Percentiles rank a stretch among this genome's conserved stretches.
phyloP scores from a whole-genome alignment of 2,113 vertebrate genomes.

The Chaetura pelagica region DNA sequence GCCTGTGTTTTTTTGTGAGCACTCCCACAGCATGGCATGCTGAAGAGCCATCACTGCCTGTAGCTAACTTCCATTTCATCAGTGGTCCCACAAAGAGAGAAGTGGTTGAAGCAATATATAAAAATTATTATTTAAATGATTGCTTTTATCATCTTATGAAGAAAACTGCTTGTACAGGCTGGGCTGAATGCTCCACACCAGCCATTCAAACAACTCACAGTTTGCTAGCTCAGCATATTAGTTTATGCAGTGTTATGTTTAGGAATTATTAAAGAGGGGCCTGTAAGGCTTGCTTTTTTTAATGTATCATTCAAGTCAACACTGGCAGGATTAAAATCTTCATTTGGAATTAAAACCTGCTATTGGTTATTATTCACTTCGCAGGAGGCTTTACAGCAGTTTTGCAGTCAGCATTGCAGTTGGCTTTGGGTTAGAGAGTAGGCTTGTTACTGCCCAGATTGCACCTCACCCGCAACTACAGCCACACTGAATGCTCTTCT shows the following conservation, averaged over 20 bases:
- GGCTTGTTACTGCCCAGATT: neutral
- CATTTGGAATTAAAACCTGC: neutral
- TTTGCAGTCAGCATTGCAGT: neutral
- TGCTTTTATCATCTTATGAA: neutral
- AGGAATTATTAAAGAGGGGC: conserved; percentile 41
- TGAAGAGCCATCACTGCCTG: neutral
- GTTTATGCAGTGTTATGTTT: neutral
- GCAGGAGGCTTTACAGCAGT: neutral
- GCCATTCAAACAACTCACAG: neutral
- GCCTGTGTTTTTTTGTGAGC: neutral
- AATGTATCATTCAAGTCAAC: neutral
- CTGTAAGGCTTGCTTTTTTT: neutral
- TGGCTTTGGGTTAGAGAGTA: neutral
- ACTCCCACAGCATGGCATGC: fast-evolving
- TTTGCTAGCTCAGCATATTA: conserved; percentile 11
- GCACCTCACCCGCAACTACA: neutral
- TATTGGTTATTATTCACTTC: neutral
- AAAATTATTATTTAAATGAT: neutral
- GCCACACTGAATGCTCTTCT: neutral
- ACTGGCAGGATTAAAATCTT: neutral
- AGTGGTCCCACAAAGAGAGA: neutral
- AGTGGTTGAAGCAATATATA: neutral
- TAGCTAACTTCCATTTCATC: neutral
- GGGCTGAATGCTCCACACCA: neutral
- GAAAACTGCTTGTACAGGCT: neutral